Conservation (phyloP, 2,888 invertebrate genomes). For the Caradrina kadenii region DNA sequence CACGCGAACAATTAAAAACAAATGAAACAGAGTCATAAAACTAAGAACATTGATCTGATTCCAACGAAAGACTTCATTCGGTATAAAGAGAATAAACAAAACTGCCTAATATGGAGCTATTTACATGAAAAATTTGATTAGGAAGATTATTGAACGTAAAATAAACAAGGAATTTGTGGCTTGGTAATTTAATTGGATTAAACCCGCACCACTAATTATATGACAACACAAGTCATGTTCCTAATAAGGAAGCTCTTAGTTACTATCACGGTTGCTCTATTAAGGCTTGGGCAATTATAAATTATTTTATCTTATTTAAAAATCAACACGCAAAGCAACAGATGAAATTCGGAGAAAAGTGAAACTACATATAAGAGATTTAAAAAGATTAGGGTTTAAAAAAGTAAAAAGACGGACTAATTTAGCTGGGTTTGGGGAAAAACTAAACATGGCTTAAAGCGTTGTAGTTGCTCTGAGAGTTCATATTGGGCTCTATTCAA, state of each 20-base stretch:
- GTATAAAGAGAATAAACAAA: background rate
- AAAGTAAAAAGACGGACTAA: too few species aligned
- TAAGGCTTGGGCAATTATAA: conserved; percentile 52
- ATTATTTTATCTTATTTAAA: conserved; percentile 43
- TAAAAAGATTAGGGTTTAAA: background rate
- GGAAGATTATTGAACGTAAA: conserved; percentile 61
- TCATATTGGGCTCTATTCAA: conserved; percentile 20
- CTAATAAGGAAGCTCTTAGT: conserved; percentile 65
- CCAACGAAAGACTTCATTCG: conserved; percentile 16
- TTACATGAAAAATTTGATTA: conserved; percentile 47
- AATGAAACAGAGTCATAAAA: conserved; percentile 61
- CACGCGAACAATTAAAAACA: conserved; percentile 64
- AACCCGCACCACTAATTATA: conserved; percentile 81
- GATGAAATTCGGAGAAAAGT: background rate
- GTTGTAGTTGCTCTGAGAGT: conserved; percentile 19
- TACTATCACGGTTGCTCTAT: conserved; percentile 59
- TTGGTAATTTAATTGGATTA: conserved; percentile 77
- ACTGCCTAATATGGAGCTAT: background rate
- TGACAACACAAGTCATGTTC: conserved; percentile 62
- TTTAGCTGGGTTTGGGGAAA: background rate
- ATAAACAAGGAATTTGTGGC: conserved; percentile 71
- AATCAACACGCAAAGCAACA: conserved; percentile 21
- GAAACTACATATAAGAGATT: too few species aligned
- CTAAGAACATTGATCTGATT: conserved; percentile 36
- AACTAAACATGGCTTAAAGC: background rate